Conservation (phyloP, 1,140 invertebrate genomes). For the Alviniconcha marisindica region DNA sequence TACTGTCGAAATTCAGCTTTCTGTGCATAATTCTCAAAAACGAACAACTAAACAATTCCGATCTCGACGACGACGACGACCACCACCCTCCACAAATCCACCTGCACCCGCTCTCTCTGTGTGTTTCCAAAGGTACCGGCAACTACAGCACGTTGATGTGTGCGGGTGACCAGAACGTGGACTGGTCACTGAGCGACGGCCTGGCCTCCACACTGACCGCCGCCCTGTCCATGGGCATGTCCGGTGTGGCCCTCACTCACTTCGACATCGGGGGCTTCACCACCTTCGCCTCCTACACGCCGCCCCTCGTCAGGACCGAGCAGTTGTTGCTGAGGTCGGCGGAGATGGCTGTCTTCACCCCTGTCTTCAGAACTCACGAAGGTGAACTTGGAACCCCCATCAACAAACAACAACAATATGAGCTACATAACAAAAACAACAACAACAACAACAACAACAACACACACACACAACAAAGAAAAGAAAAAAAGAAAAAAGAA, state of each 20-base stretch:
- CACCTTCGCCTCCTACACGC: conserved; percentile 55
- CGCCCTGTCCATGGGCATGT: conserved; percentile 70
- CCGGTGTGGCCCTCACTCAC: conserved; percentile 73
- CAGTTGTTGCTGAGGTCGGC: conserved; percentile 75
- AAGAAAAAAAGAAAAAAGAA: too few species aligned
- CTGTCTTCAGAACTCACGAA: conserved; percentile 76
- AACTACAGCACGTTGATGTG: conserved; percentile 72
- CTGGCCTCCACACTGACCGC: conserved; percentile 69
- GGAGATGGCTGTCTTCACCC: conserved; percentile 75
- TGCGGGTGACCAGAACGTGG: conserved; percentile 77
- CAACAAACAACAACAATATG: too few species aligned
- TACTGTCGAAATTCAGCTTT: too few species aligned
- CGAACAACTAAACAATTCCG: too few species aligned
- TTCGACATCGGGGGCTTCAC: conserved; percentile 77
- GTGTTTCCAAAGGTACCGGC: conserved; percentile 59
- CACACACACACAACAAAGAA: too few species aligned
- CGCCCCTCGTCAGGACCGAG: conserved; percentile 58
- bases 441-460: too few species aligned
- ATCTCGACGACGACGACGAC: too few species aligned
- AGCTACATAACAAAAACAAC: too few species aligned
- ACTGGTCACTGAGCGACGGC: conserved; percentile 74
- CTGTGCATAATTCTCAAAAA: too few species aligned
- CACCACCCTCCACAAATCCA: too few species aligned
- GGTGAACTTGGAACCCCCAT: too few species aligned
- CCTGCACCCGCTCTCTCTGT: background rate